Conservation (phyloP, 2,888 invertebrate species). For the Cephus runcator region DNA sequence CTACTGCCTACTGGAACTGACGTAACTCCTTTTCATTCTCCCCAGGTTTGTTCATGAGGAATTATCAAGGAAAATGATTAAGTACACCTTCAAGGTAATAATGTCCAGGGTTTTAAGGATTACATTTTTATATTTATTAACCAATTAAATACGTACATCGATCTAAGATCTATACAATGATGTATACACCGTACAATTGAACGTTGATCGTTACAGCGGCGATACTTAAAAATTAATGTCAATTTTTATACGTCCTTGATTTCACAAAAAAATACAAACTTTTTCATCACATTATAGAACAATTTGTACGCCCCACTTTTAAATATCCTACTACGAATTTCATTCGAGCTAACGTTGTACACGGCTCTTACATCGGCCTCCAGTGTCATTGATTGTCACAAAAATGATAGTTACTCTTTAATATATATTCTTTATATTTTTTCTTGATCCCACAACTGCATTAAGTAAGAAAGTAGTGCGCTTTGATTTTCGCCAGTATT, state of each 20-base stretch:
- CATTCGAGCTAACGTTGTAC: not conserved
- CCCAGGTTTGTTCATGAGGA: not conserved
- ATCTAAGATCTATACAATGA: constrained; percentile 12
- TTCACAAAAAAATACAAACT: not conserved
- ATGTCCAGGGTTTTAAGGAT: not conserved
- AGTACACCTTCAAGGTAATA: not conserved
- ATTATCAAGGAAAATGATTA: not conserved
- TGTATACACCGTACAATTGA: not conserved
- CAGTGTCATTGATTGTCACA: not conserved
- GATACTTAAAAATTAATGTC: not conserved
- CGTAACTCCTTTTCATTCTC: not conserved
- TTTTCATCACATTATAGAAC: not conserved
- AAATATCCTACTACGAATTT: not conserved
- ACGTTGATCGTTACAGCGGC: not conserved
- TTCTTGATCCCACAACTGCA: not conserved
- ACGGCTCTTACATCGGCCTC: not conserved
- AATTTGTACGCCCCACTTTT: not conserved
- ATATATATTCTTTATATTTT: not conserved
- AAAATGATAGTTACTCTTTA: not conserved
- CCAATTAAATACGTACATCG: constrained; percentile 18
- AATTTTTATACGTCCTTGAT: not conserved
- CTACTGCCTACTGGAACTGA: not conserved
- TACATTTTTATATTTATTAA: constrained; percentile 18
- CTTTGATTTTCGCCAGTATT: not conserved
- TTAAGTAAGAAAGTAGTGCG: not conserved